These are phyloP conservation scores for Caenorhabditis latens DNA, from an alignment of 1,140 invertebrate species.

Conservation along the genomic window DNA sequence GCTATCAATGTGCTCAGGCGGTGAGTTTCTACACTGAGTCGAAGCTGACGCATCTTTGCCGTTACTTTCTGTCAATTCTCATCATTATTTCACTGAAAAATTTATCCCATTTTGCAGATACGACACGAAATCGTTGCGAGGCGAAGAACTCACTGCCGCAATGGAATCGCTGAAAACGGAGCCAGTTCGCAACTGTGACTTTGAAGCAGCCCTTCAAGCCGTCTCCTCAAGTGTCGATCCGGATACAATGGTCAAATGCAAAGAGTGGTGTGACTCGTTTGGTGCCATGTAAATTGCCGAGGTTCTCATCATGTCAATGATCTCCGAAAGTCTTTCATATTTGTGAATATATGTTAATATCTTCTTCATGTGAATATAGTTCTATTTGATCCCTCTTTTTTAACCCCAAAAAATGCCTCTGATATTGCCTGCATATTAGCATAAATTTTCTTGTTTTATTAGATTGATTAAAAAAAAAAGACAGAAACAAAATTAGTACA, in stretches of 20 bases:
- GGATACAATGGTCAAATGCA: slow-evolving; percentile 38
- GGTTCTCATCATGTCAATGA: neutral
- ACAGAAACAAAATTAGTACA: no score
- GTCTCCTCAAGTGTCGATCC: slow-evolving; percentile 15
- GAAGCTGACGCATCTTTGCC: no score
- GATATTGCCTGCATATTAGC: no score
- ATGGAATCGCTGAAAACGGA: slow-evolving; percentile 36
- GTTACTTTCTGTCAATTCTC: no score
- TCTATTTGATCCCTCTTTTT: no score
- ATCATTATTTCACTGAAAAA: neutral
- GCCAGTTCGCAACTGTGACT: slow-evolving; percentile 17
- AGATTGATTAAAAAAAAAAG: no score
- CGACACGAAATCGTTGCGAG: slow-evolving; percentile 35
- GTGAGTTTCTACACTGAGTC: neutral
- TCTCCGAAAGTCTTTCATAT: neutral
- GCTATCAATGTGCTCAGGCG: slow-evolving; percentile 37
- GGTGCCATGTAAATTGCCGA: slow-evolving; percentile 33
- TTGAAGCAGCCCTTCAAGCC: slow-evolving; percentile 38
- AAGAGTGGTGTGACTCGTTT: slow-evolving; percentile 45
- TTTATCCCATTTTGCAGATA: slow-evolving; percentile 7
- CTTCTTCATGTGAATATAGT: no score
- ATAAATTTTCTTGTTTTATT: no score
- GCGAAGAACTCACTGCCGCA: slow-evolving; percentile 15
- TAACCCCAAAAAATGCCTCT: no score
- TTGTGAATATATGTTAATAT: neutral